Percentiles rank a stretch among this genome's conserved stretches.
These are phyloP conservation scores for Agriopis marginaria DNA, from an alignment of 2,888 invertebrate genomes.

Conservation along the genomic window DNA sequence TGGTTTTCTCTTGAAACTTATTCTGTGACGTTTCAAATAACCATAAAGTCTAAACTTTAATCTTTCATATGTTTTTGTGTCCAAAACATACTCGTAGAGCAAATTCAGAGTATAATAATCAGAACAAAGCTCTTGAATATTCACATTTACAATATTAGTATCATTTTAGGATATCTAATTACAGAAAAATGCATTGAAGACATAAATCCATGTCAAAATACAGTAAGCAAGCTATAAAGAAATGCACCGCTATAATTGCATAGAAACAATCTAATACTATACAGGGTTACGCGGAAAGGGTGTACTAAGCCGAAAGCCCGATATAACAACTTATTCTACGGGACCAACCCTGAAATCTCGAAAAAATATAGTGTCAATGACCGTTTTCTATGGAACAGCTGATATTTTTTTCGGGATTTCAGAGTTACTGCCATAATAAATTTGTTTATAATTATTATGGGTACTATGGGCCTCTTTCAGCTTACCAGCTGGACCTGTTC, in stretches of 20 bases:
- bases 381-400: no score
- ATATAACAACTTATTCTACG: no score
- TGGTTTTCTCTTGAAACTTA: neutral
- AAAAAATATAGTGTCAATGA: no score
- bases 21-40: no score
- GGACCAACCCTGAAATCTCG: no score
- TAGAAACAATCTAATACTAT: conserved; percentile 28
- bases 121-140: neutral
- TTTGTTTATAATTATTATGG: no score
- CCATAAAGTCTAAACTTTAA: neutral
- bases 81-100: neutral
- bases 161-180: neutral
- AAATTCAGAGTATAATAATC: neutral
- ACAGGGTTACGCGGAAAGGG: neutral
- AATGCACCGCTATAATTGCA: conserved; percentile 23
- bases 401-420: no score
- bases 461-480: no score
- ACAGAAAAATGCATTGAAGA: neutral
- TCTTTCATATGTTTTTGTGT: neutral
- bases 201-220: neutral
- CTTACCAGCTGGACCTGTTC: no score
- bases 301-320: no score
- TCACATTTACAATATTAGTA: no score
- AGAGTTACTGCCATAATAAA: no score
- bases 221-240: conserved; percentile 19